Base-by-base conservation (phyloP, 2,888 invertebrate genomes). In the Elegia similella region DNA sequence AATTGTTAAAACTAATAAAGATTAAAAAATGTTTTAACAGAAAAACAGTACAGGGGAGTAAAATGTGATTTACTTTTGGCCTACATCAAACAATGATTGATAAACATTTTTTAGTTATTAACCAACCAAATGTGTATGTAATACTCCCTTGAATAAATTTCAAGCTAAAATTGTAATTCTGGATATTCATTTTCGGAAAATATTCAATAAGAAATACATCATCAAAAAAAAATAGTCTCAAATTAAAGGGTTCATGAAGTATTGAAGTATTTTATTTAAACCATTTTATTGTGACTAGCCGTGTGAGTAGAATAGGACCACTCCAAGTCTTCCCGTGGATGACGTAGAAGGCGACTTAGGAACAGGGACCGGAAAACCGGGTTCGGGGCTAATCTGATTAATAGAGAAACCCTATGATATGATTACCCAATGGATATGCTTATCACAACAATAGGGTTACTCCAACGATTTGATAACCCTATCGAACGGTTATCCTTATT, bases 201-300 rank as follows among this genome's bases (percentile, higher is more conserved):
- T 71, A 70, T 69, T 68, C 61, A 65, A 67, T 72, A 73, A 38
- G 13, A 66, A 69, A 72, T 68, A 72, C 69, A 75, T 71, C 74
- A 76, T 78, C 38, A 38, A 73, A 75, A 78, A n/a, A n/a, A 78
- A 78, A 77, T 83, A 85, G 80, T 86, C 76, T 84, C 78, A 88
- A 88, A 88, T 86, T 87, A 88, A 88, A 88, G 75, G 80, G 84
- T 88, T 67, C 59, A 55, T 63, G 65, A 56, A 54, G 55, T 53
- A 58, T 61, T 66, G 63, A 60, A 62, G 13, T 48, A 29, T 47
- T 55, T 55, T 48, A 48, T 56, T 48, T 55, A 53, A 38, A 38
- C 16, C 32, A 55, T 42, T 16, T 23, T 10, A 13, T 42, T 12
- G n/a, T 7, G 29, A 6, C 8, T 29, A 32, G 32, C n/a, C n/a